Base-by-base conservation (phyloP, 2,888 invertebrate genomes). In the Synanthedon tipuliformis region DNA sequence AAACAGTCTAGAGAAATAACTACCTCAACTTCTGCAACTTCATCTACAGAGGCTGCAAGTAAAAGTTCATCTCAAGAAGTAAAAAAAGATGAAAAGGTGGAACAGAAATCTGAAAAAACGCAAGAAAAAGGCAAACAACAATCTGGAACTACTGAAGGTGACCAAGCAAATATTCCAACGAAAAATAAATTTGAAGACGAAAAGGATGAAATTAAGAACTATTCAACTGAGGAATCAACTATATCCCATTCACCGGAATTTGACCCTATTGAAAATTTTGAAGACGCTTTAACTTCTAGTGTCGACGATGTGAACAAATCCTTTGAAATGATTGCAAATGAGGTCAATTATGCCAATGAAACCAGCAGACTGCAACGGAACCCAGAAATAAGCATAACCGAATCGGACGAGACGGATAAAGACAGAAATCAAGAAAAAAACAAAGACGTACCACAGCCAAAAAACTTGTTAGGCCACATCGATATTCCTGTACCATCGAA, bases 381-480 rank as follows among this genome's bases (percentile, higher is more conserved):
- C 76, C 79, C 81, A 0, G 73, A 76, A 66, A 81, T 79, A 51
- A 83, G 76, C 48, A 66, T 81, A 13, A 79, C 69, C 52, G 77
- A 73, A 40, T 78, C 78, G 40, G 63, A 68, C 51, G 82, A 77
- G 58, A 75, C 76, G 40, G 61, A 60, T 55, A 61, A 66, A 49
- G 61, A 63, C 52, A 64, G 55, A 64, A 61, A 68, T 64, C 66
- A 65, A 60, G 70, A 74, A 64, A 56, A 58, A 54, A 51, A 61
- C 34, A 74, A 71, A 49, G 75, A 78, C 4, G 68, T 81, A 63
- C 74, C 82, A 69, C 82, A 75, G 81, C 79, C 88, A 88, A 88
- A 88, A 88, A 88, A 88, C 88, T 88, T 87, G 71, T 61, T 85
- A 81, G 87, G 88, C 76, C 85, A 80, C 58, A 80, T 79, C 75